Evolutionary conservation across 2,113 vertebrate genomes (phyloP).

Genomic region (Pyrgilauda ruficollis): DNA sequence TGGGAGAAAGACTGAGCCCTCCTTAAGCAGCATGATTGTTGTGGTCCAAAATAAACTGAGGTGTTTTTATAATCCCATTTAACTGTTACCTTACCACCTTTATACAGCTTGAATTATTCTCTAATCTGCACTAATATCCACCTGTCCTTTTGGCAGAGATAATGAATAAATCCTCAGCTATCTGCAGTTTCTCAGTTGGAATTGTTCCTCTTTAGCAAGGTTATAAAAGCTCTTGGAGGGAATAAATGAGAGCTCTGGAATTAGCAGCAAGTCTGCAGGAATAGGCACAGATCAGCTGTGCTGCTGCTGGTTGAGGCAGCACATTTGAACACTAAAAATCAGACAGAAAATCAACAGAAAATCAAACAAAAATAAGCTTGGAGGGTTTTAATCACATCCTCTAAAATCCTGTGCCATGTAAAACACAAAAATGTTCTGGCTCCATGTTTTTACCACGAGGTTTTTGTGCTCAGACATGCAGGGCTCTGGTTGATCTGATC

Average conservation of each 20-base stretch:
- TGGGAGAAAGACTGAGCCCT: not conserved
- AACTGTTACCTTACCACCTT: not conserved
- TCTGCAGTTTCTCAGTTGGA: not conserved
- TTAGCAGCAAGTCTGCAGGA: not conserved
- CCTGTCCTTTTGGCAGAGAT: not conserved
- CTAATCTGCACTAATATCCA: not conserved
- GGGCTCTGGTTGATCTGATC: not conserved
- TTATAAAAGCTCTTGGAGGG: not conserved
- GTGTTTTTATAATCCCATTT: not conserved
- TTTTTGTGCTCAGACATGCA: not conserved
- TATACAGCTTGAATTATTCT: not conserved
- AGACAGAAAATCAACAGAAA: not conserved
- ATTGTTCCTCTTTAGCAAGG: not conserved
- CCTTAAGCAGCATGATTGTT: not conserved
- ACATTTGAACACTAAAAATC: not conserved
- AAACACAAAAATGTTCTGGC: not conserved
- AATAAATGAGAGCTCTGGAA: not conserved
- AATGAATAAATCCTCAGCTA: not conserved
- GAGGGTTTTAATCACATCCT: not conserved
- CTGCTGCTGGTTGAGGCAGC: not conserved
- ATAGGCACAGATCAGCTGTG: not conserved
- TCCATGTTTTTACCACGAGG: rapidly evolving
- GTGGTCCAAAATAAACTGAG: not conserved
- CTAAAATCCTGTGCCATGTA: not conserved
- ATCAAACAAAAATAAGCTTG: not conserved